Base-by-base conservation (phyloP, 1,140 invertebrate genomes). In the Diploscapter pachys region DNA sequence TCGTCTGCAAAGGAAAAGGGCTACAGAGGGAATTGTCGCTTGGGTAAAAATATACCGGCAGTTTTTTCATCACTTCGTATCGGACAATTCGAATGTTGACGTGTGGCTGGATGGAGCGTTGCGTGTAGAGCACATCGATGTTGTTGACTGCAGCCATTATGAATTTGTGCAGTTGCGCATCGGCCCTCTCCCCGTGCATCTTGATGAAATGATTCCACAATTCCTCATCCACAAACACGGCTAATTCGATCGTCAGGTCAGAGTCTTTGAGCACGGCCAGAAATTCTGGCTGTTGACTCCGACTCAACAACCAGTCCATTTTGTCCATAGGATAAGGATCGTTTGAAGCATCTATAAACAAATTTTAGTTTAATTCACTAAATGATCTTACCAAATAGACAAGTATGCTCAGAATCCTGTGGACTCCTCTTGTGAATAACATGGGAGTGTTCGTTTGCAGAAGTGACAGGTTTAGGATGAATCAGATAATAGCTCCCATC, bases 141-240 rank as follows among this genome's bases (percentile, higher is more conserved):
- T 80, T 80, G 64, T 80, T 80, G 3, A 77, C 77, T 31, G 68
- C 78, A 50, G 79, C 77, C 59, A 80, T 67, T n/a, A 80, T 76
- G 54, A 80, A 80, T 59, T 66, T 66, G 61, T 80, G 77, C 68
- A 80, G 57, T 13, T 80, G 73, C 4, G 57, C 73, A 6, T 80
- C 79, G 4, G 79, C 79, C 57, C 72, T 62, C 9, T 70, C 72
- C 3, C 74, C 73, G 63, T 80, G 79, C 62, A 79, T 75, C 54
- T 79, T 72, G 13, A 73, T 51, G 67, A 80, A 80, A 63, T 80
- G 77, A 4, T 64, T 71, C 79, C 79, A 80, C 78, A 80, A 72
- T 6, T 72, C 74, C 51, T 80, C 79, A 62, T 80, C 79, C 3
- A 74, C 79, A 68, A 80, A 80, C 3, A 80, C 77, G 5, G 77